These are phyloP conservation scores for Morone saxatilis DNA, from an alignment of 2,113 vertebrate genomes.

Conservation along the genomic window DNA sequence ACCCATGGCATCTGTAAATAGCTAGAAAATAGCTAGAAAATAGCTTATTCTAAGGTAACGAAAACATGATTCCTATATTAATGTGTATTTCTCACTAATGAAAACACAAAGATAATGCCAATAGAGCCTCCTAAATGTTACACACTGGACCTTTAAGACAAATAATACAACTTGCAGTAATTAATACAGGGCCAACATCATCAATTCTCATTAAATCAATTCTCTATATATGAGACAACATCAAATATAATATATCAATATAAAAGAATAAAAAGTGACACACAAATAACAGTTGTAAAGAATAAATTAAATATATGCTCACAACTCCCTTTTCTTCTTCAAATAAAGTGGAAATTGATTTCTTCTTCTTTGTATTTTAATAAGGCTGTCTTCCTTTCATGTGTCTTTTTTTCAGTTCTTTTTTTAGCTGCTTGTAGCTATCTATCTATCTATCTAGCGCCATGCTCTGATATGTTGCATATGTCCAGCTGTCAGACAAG, in stretches of 20 bases:
- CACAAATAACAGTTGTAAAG: neutral
- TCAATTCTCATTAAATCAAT: neutral
- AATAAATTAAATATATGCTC: neutral
- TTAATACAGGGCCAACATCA: neutral
- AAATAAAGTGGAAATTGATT: neutral
- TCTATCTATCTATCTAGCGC: no score
- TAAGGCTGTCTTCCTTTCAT: neutral
- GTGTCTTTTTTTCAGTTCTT: neutral
- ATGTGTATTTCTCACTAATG: no score
- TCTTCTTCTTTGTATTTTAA: neutral
- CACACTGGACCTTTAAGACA: neutral
- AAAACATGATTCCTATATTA: no score
- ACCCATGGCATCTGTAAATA: no score
- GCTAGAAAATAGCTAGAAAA: no score
- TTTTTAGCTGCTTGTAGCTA: neutral
- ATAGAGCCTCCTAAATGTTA: no score
- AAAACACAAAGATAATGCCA: no score
- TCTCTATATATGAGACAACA: neutral
- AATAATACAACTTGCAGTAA: neutral
- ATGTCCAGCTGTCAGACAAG: neutral
- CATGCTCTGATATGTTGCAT: neutral
- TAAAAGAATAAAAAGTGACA: neutral
- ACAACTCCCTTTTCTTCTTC: neutral
- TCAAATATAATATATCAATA: neutral
- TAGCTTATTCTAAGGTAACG: no score